Base-by-base conservation (phyloP, 2,888 invertebrate species). In the Serripes groenlandicus region DNA sequence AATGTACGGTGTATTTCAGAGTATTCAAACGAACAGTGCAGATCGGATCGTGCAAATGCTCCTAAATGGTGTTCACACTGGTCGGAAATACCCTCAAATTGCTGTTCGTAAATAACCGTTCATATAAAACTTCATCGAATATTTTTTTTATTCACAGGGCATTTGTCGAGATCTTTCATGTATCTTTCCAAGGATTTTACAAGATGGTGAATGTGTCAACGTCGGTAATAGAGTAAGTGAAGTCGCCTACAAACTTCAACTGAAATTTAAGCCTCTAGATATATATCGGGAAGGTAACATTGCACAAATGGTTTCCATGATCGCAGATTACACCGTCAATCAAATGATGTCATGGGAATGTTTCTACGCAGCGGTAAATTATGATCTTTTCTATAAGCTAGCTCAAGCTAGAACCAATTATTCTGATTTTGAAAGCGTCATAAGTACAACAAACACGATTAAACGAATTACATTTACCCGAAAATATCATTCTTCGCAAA, bases 151-250 rank as follows among this genome's bases (percentile, higher is more conserved):
- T 54, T 76, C 76, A 28, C 75, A 81, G 81, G 56, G 60, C 2
- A 26, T 71, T 4, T 81, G 81, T 49, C 56, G 81, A 49, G 66
- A 74, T 15, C 26, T 75, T 15, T 30, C n/a, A 0, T 81, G 81
- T 30, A n/a, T 52, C 23, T 75, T 78, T 34, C 81, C 81, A 0
- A 75, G 78, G 42, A 28, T 64, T 3, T 28, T 75, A 7, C 35
- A 75, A 32, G 52, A 54, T n/a, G 74, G 75, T 7, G 4, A 60
- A 3, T 81, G 81, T 34, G 73, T 78, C 1, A 71, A 78, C 32
- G 7, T 42, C 3, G 75, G 64, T 3, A 30, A 74, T 7, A 26
- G 34, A 5, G 23, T 81, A 21, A 64, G 66, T n/a, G 81, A 74
- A 34, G 58, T 81, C 0, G 42, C 62, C 3, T 81, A 75, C 28